phyloP scores from a whole-genome alignment of 2,888 invertebrate species.

The Sinodicranocentrus sp. region DNA sequence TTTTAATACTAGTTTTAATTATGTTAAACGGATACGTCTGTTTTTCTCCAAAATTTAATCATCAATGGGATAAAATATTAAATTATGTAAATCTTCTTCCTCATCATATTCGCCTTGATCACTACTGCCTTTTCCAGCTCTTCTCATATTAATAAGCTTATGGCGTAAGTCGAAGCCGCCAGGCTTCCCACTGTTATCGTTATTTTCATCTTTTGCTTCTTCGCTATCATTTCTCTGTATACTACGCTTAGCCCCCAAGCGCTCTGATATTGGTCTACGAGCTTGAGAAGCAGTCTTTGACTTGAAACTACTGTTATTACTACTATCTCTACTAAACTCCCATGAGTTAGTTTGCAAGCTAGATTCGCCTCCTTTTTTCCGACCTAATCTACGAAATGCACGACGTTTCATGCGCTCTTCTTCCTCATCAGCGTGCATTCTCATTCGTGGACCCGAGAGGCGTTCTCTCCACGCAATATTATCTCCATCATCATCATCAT shows the following conservation, averaged over 20 bases:
- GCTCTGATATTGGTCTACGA: conserved; percentile 46
- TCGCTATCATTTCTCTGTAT: conserved; percentile 3
- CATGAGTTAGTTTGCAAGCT: conserved; percentile 58
- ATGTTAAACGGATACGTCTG: too few relatives aligned
- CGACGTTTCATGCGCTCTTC: conserved; percentile 82
- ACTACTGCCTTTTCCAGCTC: conserved; percentile 14
- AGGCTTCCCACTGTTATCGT: background rate
- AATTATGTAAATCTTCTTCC: conserved; percentile 42
- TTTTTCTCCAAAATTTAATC: too few relatives aligned
- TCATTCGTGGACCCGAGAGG: conserved; percentile 86
- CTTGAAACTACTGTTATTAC: conserved; percentile 53
- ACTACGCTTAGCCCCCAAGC: conserved; percentile 47
- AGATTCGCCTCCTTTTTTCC: conserved; percentile 40
- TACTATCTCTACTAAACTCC: conserved; percentile 53
- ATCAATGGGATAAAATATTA: conserved; percentile 25
- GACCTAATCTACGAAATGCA: conserved; percentile 60
- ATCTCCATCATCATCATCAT: conserved; percentile 59
- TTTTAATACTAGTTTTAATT: too few relatives aligned
- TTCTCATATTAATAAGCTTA: conserved; percentile 46
- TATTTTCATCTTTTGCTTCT: conserved; percentile 15
- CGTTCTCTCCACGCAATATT: conserved; percentile 78
- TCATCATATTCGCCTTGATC: conserved; percentile 13
- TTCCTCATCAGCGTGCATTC: conserved; percentile 94
- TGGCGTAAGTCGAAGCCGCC: conserved; percentile 51
- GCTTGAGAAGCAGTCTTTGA: conserved; percentile 2